Evolutionary conservation across 1,140 invertebrate genomes (phyloP).

Genomic region (Goniozus legneri): DNA sequence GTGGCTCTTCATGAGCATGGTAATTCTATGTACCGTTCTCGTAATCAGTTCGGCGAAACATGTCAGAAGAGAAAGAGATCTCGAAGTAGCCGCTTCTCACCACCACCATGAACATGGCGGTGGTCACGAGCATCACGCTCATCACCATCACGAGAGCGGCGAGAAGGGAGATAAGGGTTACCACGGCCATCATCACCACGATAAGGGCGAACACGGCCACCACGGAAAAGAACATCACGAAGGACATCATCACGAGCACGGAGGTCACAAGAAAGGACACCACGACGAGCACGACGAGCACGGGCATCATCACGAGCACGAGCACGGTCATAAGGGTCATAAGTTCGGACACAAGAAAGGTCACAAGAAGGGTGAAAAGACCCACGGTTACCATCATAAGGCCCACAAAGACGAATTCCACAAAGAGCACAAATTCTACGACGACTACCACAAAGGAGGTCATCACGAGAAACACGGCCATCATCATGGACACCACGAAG

Average conservation of each 20-base stretch:
- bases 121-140: conserved; percentile 61
- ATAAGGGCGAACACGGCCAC: conserved; percentile 65
- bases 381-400: conserved; percentile 74
- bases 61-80: conserved; percentile 24
- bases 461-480: conserved; percentile 67
- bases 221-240: conserved; percentile 54
- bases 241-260: conserved; percentile 67
- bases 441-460: conserved; percentile 75
- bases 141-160: conserved; percentile 63
- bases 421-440: conserved; percentile 81
- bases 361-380: conserved; percentile 71
- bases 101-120: conserved; percentile 61
- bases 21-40: conserved; percentile 17
- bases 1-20: conserved; percentile 15
- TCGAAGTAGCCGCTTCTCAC: conserved; percentile 51
- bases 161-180: conserved; percentile 68
- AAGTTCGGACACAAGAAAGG: conserved; percentile 76
- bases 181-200: conserved; percentile 63
- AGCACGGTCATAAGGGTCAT: conserved; percentile 70
- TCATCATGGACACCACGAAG: conserved; percentile 66
- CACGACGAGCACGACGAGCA: conserved; percentile 68
- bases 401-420: conserved; percentile 79
- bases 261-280: conserved; percentile 72
- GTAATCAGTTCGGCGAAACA: conserved; percentile 22
- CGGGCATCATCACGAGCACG: conserved; percentile 69